Evolutionary conservation across 64 coral and sea anemone species (phyloP), one percentile per base, ranked within the genome.

Genomic region (Pachyseris speciosa): DNA sequence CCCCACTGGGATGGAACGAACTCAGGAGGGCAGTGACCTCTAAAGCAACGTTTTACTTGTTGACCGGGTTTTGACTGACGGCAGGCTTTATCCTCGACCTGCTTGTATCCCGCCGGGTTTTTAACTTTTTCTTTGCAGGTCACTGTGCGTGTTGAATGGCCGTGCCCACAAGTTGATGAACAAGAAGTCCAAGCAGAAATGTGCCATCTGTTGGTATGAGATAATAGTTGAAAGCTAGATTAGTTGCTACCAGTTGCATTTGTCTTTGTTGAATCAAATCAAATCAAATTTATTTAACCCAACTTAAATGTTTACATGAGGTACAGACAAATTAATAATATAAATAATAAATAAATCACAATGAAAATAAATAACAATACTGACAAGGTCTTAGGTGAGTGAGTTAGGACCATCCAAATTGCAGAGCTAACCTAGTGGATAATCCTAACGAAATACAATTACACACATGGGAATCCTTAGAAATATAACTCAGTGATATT

Each of bases 131-230:
- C 34, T 80, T 53, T 80, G 50, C 75, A 80, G 31, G 75, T 9
- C 50, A 58, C 49, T 58, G 20, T 17, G 15, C 49, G 49, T 33
- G 7, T 80, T 36, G 31, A 19, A 16, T n/a, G 25, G 37, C 75
- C 75, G 30, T 51, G 32, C 37, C 75, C 75, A 9, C 75, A 80
- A 8, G 48, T 80, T 31, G 30, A 36, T 58, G 75, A 80, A 80
- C 75, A 80, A 1, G 75, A 19, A 32, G 29, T 80, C 75, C 75
- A 80, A 15, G 47, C 47, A 58, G 49, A 37, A 7, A 80, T 17
- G 30, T 80, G 51, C 75, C 75, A 80, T 80, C 75, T 80, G 51
- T 80, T 37, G n/a, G 2, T n/a, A n/a, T 9, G 19, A 58, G 36
- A 69, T 11, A 69, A 11, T 33, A 33, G 8, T 33, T 10, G 9